These are phyloP conservation scores for Platyscapa corneri DNA, from an alignment of 1,140 invertebrate species.

Conservation along the genomic window DNA sequence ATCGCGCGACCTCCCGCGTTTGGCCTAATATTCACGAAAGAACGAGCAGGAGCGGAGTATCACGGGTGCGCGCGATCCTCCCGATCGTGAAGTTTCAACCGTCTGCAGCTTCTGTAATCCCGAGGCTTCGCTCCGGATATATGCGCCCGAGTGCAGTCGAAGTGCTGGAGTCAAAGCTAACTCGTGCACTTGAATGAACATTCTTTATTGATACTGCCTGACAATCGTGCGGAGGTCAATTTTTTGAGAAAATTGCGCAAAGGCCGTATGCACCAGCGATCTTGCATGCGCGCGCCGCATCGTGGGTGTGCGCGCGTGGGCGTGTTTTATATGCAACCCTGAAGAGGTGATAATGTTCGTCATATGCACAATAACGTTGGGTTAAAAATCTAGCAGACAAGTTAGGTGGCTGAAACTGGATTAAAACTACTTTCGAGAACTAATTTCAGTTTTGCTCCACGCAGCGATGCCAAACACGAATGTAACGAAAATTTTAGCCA, in stretches of 20 bases:
- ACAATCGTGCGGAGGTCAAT: neutral
- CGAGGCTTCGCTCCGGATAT: conserved; percentile 36
- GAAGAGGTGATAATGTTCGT: neutral
- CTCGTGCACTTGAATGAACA: conserved; percentile 3
- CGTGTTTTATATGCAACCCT: too few species aligned
- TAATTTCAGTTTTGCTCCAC: neutral
- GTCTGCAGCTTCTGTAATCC: conserved; percentile 41
- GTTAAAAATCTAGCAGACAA: conserved; percentile 15
- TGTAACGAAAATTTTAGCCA: conserved; percentile 1
- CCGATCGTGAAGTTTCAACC: conserved; percentile 34
- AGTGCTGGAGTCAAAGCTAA: neutral
- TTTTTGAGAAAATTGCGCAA: neutral
- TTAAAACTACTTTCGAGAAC: conserved; percentile 26
- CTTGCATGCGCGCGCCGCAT: too few species aligned
- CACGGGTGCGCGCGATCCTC: neutral
- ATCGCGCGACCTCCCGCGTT: conserved; percentile 30
- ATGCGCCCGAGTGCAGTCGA: neutral
- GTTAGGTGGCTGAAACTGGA: conserved; percentile 8
- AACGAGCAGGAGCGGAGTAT: conserved; percentile 26
- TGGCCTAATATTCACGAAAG: conserved; percentile 52
- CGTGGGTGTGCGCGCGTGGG: too few species aligned
- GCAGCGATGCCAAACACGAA: conserved; percentile 8
- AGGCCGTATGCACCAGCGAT: neutral
- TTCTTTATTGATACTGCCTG: conserved; percentile 12
- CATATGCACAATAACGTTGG: neutral